Conservation (phyloP, 2,888 invertebrate species). For the Mythimna impura region DNA sequence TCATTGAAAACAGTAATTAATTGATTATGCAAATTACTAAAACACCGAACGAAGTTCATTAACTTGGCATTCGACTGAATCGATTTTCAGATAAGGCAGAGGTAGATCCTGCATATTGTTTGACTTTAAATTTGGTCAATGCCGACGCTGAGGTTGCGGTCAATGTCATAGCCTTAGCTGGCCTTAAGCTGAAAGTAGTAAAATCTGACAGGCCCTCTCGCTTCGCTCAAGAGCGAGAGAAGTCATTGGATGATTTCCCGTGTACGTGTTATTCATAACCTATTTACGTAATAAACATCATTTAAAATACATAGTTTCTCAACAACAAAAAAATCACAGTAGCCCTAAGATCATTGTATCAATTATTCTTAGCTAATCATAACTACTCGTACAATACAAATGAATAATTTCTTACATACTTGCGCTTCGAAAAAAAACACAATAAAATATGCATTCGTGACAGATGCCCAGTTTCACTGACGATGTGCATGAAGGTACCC, state of each 20-base stretch:
- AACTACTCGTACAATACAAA: neutral
- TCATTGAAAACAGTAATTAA: conserved; percentile 3
- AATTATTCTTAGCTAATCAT: neutral
- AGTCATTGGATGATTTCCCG: too few relatives aligned
- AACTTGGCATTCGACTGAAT: conserved; percentile 3
- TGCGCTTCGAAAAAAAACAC: conserved; percentile 7
- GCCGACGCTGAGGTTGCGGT: neutral
- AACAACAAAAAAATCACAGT: neutral
- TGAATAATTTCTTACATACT: neutral
- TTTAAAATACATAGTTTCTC: too few relatives aligned
- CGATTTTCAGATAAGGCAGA: conserved; percentile 20
- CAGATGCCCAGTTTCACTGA: conserved; percentile 44
- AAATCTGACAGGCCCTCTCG: too few relatives aligned
- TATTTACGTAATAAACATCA: too few relatives aligned
- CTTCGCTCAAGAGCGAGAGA: too few relatives aligned
- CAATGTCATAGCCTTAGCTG: too few relatives aligned
- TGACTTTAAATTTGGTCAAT: conserved; percentile 1
- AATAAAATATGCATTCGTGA: conserved; percentile 34
- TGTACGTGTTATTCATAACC: too few relatives aligned
- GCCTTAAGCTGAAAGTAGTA: too few relatives aligned
- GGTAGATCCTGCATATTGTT: conserved; percentile 11
- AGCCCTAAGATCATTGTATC: too few relatives aligned
- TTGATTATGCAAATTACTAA: conserved; percentile 27
- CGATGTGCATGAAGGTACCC: conserved; percentile 6
- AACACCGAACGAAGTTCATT: conserved; percentile 9